A percentile compares a stretch with the other conserved stretches of the same genome.
Conservation (phyloP, 2,888 invertebrate species). For the Pimpla rufipes region DNA sequence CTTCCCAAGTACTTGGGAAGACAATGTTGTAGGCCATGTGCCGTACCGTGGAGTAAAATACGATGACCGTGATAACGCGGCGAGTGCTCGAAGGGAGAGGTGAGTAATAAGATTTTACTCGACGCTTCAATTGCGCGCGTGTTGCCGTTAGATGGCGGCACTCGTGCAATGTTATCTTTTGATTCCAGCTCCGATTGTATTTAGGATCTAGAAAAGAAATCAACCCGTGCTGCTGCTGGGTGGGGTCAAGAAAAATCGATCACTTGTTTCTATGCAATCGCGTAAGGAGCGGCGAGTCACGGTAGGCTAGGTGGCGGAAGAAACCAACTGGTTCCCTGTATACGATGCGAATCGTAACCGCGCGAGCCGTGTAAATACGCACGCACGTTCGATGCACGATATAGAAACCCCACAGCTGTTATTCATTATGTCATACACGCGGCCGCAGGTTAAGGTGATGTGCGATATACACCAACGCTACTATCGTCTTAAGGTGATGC, state of each 20-base stretch:
- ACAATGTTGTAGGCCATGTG: conserved; percentile 15
- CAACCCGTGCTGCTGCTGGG: neutral
- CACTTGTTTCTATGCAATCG: conserved; percentile 16
- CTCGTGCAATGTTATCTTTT: neutral
- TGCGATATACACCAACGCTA: neutral
- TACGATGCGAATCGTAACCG: conserved; percentile 10
- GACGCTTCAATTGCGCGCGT: neutral
- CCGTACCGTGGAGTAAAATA: conserved; percentile 6
- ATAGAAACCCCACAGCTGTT: neutral
- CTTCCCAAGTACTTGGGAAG: neutral
- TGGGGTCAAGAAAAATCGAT: conserved; percentile 2
- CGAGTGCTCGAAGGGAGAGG: neutral
- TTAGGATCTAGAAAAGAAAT: conserved; percentile 22
- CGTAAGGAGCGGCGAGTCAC: neutral
- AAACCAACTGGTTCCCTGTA: neutral
- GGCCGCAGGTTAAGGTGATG: conserved; percentile 7
- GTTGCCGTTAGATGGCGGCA: neutral
- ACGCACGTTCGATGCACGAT: conserved; percentile 2
- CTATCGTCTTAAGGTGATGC: no score
- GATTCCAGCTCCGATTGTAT: neutral
- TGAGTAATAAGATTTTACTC: neutral
- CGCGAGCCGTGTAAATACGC: neutral
- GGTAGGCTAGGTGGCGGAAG: neutral
- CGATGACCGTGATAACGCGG: neutral
- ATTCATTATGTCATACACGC: conserved; percentile 12